phyloP scores from a whole-genome alignment of 1,140 invertebrate genomes.

The Temnothorax nylanderi region DNA sequence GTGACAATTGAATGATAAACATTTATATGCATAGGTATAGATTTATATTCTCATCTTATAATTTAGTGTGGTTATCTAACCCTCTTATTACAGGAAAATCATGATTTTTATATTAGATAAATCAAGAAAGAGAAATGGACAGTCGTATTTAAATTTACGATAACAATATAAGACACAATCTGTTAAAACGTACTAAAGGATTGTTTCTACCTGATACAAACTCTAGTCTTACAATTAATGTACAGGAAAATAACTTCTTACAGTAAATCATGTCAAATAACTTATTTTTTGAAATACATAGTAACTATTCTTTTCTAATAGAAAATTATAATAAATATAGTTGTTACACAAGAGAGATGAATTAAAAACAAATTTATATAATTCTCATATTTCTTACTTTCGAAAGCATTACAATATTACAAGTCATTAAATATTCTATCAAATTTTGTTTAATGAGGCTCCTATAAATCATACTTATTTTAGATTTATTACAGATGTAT shows the following conservation, averaged over 20 bases:
- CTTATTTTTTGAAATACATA: constrained; percentile 1
- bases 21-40: constrained; percentile 3
- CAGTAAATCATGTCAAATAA: background rate
- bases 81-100: background rate
- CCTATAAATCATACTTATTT: constrained; percentile 18
- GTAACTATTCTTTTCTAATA: background rate
- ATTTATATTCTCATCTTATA: constrained; percentile 27
- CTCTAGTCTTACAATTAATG: constrained; percentile 51
- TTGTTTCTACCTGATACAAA: constrained; percentile 61
- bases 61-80: background rate
- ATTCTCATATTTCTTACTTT: constrained; percentile 5
- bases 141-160: constrained; percentile 13
- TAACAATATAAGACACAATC: constrained; percentile 1
- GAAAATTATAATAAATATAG: constrained; percentile 1
- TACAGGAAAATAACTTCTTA: background rate
- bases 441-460: background rate
- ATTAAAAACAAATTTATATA: constrained; percentile 10
- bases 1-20: constrained; percentile 15
- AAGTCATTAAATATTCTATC: background rate
- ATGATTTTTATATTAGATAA: constrained; percentile 10
- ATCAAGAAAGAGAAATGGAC: background rate
- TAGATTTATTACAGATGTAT: constrained; percentile 46
- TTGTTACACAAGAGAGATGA: background rate
- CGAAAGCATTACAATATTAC: background rate
- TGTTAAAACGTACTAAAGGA: constrained; percentile 45